Conservation (phyloP, 2,888 invertebrate species). For the Machimus rusticus region DNA sequence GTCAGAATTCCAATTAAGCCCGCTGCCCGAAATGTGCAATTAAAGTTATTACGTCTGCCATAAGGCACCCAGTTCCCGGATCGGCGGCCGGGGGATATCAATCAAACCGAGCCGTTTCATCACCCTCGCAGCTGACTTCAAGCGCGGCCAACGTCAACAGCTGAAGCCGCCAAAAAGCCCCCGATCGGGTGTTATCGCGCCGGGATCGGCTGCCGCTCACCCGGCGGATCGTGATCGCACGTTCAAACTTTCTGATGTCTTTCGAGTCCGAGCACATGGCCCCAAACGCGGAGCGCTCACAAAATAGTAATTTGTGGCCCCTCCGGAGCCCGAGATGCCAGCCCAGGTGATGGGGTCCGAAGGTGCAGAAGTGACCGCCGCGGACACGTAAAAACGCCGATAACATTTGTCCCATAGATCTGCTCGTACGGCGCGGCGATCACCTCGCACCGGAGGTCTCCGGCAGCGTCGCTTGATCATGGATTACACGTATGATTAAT, state of each 20-base stretch:
- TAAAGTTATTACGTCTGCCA: slow-evolving; percentile 21
- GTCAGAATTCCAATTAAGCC: slow-evolving; percentile 11
- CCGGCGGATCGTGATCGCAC: neutral
- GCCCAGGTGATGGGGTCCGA: neutral
- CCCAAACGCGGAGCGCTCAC: neutral
- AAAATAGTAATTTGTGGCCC: slow-evolving; percentile 3
- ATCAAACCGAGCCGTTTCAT: neutral
- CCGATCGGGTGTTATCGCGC: neutral
- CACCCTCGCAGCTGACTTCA: neutral
- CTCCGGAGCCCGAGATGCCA: neutral
- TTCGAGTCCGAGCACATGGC: neutral
- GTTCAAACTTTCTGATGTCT: neutral
- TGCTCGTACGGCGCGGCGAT: neutral
- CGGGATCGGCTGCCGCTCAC: neutral
- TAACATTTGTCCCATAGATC: slow-evolving; percentile 1
- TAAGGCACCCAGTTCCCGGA: neutral
- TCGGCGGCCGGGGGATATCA: neutral
- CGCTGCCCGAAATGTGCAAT: neutral
- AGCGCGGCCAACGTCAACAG: neutral
- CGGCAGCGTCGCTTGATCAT: neutral
- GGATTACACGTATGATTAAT: slow-evolving; percentile 23
- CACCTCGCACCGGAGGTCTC: neutral
- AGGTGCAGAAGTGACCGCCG: neutral
- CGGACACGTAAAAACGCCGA: neutral
- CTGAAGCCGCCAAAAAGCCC: neutral